These are phyloP conservation scores for Sinocyclocheilus anshuiensis DNA, from an alignment of 2,113 vertebrate genomes.

Conservation along the genomic window DNA sequence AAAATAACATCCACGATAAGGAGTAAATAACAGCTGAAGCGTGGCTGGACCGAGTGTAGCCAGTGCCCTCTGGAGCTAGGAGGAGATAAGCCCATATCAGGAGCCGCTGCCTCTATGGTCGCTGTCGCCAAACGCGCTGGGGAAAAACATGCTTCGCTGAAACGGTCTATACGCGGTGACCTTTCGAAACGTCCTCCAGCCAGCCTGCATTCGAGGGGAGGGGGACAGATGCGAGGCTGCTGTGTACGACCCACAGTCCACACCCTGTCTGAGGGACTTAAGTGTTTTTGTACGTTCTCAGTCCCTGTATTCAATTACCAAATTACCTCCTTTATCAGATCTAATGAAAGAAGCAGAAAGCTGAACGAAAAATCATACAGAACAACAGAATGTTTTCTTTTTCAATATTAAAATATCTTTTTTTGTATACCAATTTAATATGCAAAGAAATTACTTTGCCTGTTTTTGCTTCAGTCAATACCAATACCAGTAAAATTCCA, in stretches of 20 bases:
- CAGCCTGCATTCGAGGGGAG: constrained; percentile 56
- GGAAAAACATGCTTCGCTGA: constrained; percentile 44
- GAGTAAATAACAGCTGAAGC: constrained; percentile 66
- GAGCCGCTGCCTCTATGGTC: constrained; percentile 61
- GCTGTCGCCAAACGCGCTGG: constrained; percentile 58
- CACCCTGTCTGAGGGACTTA: not conserved
- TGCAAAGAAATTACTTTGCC: not conserved
- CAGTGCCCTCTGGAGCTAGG: constrained; percentile 66
- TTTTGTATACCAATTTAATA: no score
- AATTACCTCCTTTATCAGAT: constrained; percentile 5
- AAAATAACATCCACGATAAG: constrained; percentile 63
- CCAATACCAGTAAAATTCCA: no score
- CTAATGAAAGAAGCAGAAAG: not conserved
- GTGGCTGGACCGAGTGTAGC: constrained; percentile 31
- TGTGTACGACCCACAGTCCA: not conserved
- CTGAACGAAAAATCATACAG: not conserved
- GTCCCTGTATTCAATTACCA: constrained; percentile 6
- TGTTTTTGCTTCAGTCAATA: no score
- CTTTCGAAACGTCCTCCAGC: constrained; percentile 71
- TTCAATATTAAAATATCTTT: no score
- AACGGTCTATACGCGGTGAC: constrained; percentile 64
- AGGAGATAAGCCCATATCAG: constrained; percentile 71
- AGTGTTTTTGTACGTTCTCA: not conserved
- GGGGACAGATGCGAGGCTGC: not conserved
- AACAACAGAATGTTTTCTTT: no score